A percentile compares a stretch with the other conserved stretches of the same genome.
Evolutionary conservation across 2,797 vertebrate species (phyloP).

Genomic region (Liasis olivaceus): DNA sequence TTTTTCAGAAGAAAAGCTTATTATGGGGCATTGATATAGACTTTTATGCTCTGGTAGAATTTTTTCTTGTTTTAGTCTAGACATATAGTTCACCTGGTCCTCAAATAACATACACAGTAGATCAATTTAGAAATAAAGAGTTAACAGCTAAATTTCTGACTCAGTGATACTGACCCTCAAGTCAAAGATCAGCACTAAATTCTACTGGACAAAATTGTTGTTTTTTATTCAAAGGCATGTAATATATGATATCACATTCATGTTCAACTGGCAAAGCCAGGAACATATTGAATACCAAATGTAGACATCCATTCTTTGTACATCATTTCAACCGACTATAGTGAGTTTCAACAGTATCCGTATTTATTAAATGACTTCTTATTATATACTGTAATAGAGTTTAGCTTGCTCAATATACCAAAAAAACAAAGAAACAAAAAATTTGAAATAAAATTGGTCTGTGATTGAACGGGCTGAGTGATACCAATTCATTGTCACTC

Average conservation of each 20-base stretch:
- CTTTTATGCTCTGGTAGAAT: not conserved
- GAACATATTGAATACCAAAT: conserved; percentile 65
- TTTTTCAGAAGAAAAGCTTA: not conserved
- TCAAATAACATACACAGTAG: not conserved
- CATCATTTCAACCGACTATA: conserved; percentile 53
- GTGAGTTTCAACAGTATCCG: conserved; percentile 69
- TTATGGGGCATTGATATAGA: not conserved
- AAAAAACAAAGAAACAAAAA: conserved; percentile 47
- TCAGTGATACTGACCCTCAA: not conserved
- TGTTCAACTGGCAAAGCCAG: conserved; percentile 52
- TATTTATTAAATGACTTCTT: conserved; percentile 68
- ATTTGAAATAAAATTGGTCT: conserved; percentile 40
- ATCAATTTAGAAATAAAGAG: not conserved
- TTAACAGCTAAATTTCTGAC: not conserved
- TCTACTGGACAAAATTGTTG: not conserved
- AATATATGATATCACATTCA: conserved; percentile 43
- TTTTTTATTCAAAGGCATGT: conserved; percentile 41
- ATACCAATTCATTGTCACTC: conserved; percentile 76
- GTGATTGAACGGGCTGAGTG: conserved; percentile 80
- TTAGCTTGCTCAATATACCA: conserved; percentile 69
- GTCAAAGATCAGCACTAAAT: not conserved
- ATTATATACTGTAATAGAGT: conserved; percentile 62
- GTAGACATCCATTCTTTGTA: conserved; percentile 55
- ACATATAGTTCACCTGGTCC: not conserved
- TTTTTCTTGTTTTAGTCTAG: not conserved